phyloP scores from a whole-genome alignment of 2,888 invertebrate genomes.

The Brachyptera putata region DNA sequence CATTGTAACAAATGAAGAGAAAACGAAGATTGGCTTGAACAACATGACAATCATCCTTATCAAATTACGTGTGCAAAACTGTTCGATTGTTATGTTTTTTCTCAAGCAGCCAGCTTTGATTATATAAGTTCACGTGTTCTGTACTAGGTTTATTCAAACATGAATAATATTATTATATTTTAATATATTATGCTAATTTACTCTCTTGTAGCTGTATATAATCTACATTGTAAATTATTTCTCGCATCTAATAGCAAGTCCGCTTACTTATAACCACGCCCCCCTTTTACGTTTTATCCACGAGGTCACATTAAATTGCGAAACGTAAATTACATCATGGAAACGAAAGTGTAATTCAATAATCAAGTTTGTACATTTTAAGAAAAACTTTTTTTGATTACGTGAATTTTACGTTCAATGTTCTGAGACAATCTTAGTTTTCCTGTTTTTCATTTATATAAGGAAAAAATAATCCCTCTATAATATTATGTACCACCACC shows the following conservation, averaged over 20 bases:
- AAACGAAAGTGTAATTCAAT: neutral
- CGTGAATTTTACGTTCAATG: neutral
- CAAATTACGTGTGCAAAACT: neutral
- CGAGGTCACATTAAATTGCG: neutral
- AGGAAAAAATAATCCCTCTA: no score
- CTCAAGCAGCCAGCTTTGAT: neutral
- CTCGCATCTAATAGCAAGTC: neutral
- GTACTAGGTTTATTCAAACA: no score
- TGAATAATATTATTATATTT: no score
- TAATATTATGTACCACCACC: no score
- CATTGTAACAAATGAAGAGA: neutral
- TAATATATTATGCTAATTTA: neutral
- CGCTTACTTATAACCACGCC: neutral
- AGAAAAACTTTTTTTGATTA: no score
- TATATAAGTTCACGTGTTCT: neutral
- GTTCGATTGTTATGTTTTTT: neutral
- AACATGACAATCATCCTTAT: neutral
- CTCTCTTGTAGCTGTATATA: neutral
- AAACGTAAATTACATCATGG: neutral
- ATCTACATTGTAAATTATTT: neutral
- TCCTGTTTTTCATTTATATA: no score
- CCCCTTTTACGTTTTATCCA: conserved; percentile 4
- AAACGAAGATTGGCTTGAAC: neutral
- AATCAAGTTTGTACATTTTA: neutral
- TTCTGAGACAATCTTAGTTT: no score